Evolutionary conservation across 2,113 vertebrate species (phyloP).

Genomic region (Notothenia coriiceps): DNA sequence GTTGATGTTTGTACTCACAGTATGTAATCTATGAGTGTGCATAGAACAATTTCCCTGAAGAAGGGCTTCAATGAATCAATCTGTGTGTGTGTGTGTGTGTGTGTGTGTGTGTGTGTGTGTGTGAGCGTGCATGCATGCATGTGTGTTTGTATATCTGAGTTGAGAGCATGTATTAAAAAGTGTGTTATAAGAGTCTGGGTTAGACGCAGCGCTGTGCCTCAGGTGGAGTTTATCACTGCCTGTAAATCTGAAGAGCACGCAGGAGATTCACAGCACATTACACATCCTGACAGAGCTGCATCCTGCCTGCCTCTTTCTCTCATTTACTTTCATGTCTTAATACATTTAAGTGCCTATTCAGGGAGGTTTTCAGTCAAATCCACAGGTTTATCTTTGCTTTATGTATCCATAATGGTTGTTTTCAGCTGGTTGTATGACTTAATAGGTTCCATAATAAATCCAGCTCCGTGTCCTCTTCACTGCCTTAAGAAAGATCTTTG

Average conservation of each 20-base stretch:
- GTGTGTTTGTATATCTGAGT: neutral
- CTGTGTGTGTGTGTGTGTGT: no score
- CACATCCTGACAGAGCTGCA: conserved; percentile 1
- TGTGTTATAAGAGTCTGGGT: conserved; percentile 41
- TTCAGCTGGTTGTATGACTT: neutral
- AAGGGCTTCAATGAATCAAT: conserved; percentile 24
- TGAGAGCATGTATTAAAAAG: conserved; percentile 24
- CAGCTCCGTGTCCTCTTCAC: neutral
- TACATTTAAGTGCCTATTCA: conserved; percentile 15
- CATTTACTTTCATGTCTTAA: conserved; percentile 9
- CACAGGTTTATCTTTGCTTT: neutral
- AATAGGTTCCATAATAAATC: neutral
- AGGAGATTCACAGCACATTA: conserved; percentile 23
- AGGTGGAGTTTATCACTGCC: conserved; percentile 40
- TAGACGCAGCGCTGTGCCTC: conserved; percentile 16
- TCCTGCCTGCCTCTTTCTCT: conserved; percentile 15
- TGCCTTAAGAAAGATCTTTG: neutral
- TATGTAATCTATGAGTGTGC: conserved; percentile 12
- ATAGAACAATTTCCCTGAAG: conserved; percentile 11
- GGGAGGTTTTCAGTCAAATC: conserved; percentile 3
- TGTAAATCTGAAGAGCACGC: conserved; percentile 50
- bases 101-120: conserved; percentile 7
- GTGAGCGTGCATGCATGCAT: neutral
- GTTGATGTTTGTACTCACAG: neutral
- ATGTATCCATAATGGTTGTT: neutral